These are phyloP conservation scores for Triops longicaudatus DNA, from an alignment of 1,140 invertebrate species.

Conservation along the genomic window DNA sequence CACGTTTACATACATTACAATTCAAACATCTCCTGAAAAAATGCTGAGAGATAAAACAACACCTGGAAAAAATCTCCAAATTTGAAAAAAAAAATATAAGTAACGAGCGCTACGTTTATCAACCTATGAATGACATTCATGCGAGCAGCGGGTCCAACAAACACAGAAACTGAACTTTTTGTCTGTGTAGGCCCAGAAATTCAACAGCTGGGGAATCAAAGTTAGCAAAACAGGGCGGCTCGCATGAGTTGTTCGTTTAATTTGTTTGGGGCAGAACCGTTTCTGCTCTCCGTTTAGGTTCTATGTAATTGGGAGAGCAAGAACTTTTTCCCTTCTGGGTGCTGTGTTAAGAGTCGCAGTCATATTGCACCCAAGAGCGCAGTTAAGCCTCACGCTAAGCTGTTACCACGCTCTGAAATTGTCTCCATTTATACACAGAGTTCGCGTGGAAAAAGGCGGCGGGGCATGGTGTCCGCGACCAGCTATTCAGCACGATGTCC, in stretches of 20 bases:
- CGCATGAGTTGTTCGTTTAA: neutral
- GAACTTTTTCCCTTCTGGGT: neutral
- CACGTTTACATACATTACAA: too few relatives aligned
- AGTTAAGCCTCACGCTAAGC: neutral
- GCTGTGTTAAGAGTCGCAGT: neutral
- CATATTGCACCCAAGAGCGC: neutral
- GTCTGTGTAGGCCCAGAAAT: neutral
- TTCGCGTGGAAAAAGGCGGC: constrained; percentile 46
- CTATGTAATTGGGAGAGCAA: neutral
- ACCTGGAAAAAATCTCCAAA: too few relatives aligned
- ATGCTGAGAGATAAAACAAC: too few relatives aligned
- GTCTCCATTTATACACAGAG: constrained; percentile 38
- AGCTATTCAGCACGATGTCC: constrained; percentile 29
- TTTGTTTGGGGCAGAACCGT: neutral
- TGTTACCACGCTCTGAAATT: neutral
- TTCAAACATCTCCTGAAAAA: too few relatives aligned
- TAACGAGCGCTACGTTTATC: too few relatives aligned
- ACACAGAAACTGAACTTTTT: neutral
- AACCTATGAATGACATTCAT: too few relatives aligned
- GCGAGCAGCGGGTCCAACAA: neutral
- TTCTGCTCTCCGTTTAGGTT: neutral
- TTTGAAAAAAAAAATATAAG: too few relatives aligned
- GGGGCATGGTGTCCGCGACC: constrained; percentile 52
- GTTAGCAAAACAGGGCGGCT: neutral
- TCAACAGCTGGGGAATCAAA: neutral